Percentiles rank a stretch among this genome's conserved stretches.
These are phyloP conservation scores for Osmoderma eremita DNA, from an alignment of 2,888 invertebrate genomes.

Conservation along the genomic window DNA sequence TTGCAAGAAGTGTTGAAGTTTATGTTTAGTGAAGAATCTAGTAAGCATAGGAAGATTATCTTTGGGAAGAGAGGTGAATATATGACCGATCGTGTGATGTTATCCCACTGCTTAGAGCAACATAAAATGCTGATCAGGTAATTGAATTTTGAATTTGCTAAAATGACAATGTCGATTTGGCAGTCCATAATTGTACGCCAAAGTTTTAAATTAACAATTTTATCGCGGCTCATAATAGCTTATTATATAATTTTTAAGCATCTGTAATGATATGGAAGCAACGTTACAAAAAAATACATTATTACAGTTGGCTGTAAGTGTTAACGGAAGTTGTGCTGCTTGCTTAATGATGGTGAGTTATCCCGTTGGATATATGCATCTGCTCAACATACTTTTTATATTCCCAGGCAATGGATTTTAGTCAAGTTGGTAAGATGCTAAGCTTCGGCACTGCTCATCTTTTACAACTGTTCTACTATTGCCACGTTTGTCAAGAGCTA, in stretches of 20 bases:
- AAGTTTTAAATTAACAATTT: background rate
- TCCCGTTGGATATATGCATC: no score
- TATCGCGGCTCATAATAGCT: background rate
- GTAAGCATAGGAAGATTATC: constrained; percentile 1
- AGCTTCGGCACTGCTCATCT: background rate
- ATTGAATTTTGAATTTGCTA: background rate
- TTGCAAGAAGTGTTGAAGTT: constrained; percentile 37
- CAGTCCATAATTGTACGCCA: background rate
- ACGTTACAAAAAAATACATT: constrained; percentile 43
- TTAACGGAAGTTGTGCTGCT: constrained; percentile 44
- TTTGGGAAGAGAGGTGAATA: constrained; percentile 1
- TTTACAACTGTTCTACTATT: constrained; percentile 25
- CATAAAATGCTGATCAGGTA: constrained; percentile 29
- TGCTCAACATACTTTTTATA: background rate
- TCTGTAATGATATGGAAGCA: constrained; percentile 43
- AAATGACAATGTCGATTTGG: no score
- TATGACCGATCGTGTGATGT: constrained; percentile 17
- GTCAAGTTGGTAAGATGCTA: constrained; percentile 10
- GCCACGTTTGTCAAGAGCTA: constrained; percentile 30
- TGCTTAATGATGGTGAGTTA: constrained; percentile 39
- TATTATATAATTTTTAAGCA: constrained; percentile 36
- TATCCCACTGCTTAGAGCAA: constrained; percentile 20
- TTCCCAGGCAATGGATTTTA: constrained; percentile 5
- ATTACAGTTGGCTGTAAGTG: constrained; percentile 44
- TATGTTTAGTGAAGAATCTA: constrained; percentile 3